Conservation (phyloP, 1,140 invertebrate species). For the Probaryconus sp. region DNA sequence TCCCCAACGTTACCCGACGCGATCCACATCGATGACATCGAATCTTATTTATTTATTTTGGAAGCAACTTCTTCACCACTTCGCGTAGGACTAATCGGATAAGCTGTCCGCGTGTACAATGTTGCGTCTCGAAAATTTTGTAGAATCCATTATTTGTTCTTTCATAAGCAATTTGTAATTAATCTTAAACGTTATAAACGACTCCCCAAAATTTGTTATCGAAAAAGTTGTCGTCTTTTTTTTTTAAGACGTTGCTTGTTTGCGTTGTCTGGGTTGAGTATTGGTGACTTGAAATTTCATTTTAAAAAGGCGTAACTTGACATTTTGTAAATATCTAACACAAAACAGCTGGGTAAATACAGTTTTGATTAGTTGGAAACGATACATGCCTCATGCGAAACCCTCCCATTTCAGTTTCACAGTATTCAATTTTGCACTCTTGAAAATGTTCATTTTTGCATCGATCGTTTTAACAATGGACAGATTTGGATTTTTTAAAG, state of each 20-base stretch:
- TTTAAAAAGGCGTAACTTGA: slow-evolving; percentile 54
- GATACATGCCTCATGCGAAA: slow-evolving; percentile 17
- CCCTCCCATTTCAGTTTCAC: slow-evolving; percentile 21
- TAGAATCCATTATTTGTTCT: slow-evolving; percentile 21
- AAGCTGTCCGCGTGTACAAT: slow-evolving; percentile 33
- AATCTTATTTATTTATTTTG: slow-evolving; percentile 53
- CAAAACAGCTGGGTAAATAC: slow-evolving; percentile 59
- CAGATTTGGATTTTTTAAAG: no score
- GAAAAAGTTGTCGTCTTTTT: slow-evolving; percentile 36
- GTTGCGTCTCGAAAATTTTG: slow-evolving; percentile 36
- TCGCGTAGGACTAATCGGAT: slow-evolving; percentile 34
- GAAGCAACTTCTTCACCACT: slow-evolving; percentile 26
- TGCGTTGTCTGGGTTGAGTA: slow-evolving; percentile 49
- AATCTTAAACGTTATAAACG: slow-evolving; percentile 27
- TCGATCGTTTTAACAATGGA: no score
- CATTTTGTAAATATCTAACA: slow-evolving; percentile 61
- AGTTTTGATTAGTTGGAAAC: slow-evolving; percentile 57
- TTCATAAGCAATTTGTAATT: slow-evolving; percentile 40
- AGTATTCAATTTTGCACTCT: no score
- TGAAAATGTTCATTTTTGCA: no score
- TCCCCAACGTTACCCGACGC: slow-evolving; percentile 51
- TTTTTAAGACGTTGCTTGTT: slow-evolving; percentile 41
- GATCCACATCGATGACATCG: slow-evolving; percentile 53
- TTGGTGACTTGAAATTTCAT: slow-evolving; percentile 45
- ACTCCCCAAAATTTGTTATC: slow-evolving; percentile 47